These are phyloP conservation scores for Montipora foliosa DNA, from an alignment of 64 coral and sea anemone genomes.

Conservation along the genomic window DNA sequence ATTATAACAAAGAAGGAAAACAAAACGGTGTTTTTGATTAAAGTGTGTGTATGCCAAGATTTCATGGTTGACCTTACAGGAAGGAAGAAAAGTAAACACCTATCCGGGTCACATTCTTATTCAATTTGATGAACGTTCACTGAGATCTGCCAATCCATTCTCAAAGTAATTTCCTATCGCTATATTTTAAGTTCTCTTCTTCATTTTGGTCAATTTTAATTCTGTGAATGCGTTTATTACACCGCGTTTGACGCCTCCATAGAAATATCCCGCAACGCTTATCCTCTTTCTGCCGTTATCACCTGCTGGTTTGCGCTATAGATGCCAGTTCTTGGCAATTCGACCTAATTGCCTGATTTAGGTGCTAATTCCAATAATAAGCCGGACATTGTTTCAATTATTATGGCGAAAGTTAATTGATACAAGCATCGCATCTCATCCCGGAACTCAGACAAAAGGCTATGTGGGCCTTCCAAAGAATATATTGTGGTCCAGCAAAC, in stretches of 20 bases:
- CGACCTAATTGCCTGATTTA: slow-evolving; percentile 57
- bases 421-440: slow-evolving; percentile 25
- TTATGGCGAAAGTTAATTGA: slow-evolving; percentile 55
- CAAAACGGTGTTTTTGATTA: slow-evolving; percentile 25
- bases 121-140: neutral
- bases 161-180: neutral
- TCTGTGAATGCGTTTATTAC: slow-evolving; percentile 23
- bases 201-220: slow-evolving; percentile 9
- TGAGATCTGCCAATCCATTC: neutral
- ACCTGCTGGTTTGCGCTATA: slow-evolving; percentile 20
- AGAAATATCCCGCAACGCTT: neutral
- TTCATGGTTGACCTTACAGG: slow-evolving; percentile 7
- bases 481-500: slow-evolving; percentile 42
- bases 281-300: neutral
- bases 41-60: neutral
- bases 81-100: slow-evolving; percentile 3
- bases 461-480: slow-evolving; percentile 18
- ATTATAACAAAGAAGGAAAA: slow-evolving; percentile 4
- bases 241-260: slow-evolving; percentile 10
- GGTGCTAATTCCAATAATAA: slow-evolving; percentile 60
- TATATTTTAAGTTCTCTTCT: slow-evolving; percentile 5
- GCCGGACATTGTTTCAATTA: slow-evolving; percentile 61
- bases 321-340: slow-evolving; percentile 40
- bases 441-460: slow-evolving; percentile 55
- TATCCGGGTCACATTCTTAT: slow-evolving; percentile 2